Evolutionary conservation across 2,797 vertebrate genomes (phyloP).

Genomic region (Antennarius maculatus): DNA sequence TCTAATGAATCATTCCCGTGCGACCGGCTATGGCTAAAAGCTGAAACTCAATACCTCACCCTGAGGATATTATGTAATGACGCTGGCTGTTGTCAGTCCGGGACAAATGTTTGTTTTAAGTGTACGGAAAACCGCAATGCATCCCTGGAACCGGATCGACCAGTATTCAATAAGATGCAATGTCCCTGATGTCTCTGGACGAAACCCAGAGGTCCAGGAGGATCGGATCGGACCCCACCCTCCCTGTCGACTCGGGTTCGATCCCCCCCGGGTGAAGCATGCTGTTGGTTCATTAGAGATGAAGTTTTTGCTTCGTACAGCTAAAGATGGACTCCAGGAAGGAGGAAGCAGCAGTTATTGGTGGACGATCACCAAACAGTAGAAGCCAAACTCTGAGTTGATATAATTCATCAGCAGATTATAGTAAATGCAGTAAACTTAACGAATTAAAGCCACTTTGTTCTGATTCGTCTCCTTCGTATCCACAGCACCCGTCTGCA

Average conservation of each 20-base stretch:
- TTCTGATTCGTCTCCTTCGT: neutral
- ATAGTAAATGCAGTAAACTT: no score
- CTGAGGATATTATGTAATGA: constrained; percentile 1
- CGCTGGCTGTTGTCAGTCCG: neutral
- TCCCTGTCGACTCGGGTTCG: constrained; percentile 32
- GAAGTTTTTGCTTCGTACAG: constrained; percentile 20
- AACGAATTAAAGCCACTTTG: no score
- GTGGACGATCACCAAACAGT: constrained; percentile 19
- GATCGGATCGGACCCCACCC: constrained; percentile 13
- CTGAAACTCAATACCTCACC: constrained; percentile 29
- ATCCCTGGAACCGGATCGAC: neutral
- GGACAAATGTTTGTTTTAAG: constrained; percentile 35
- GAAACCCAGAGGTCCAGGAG: constrained; percentile 4
- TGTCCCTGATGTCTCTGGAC: constrained; percentile 18
- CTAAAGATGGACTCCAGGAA: constrained; percentile 23
- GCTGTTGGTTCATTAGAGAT: constrained; percentile 50
- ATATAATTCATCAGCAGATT: no score
- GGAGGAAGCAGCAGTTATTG: constrained; percentile 24
- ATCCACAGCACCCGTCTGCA: constrained; percentile 80
- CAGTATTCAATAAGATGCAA: constrained; percentile 28
- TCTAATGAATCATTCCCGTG: constrained; percentile 15
- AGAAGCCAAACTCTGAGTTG: no score
- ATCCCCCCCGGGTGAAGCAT: constrained; percentile 9
- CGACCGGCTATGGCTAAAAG: constrained; percentile 12
- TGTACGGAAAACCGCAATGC: constrained; percentile 14